Evolutionary conservation across 2,888 invertebrate species (phyloP).

Genomic region (Athalia circularis): DNA sequence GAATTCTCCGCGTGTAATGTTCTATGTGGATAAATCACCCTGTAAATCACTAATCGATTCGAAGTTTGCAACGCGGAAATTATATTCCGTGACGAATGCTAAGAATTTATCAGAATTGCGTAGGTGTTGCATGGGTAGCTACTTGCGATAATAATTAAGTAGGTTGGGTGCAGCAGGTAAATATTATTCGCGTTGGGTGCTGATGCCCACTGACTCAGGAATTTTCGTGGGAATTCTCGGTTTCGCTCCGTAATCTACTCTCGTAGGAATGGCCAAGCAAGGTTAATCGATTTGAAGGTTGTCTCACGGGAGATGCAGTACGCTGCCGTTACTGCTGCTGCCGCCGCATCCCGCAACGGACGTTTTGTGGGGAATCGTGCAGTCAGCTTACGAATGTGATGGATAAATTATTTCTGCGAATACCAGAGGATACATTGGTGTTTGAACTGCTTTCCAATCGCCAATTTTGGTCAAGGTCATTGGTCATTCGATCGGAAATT

Average conservation of each 20-base stretch:
- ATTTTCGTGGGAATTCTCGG: slow-evolving; percentile 42
- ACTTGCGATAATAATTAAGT: not conserved
- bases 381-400: no score
- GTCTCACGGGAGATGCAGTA: slow-evolving; percentile 34
- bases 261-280: slow-evolving; percentile 26
- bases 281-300: slow-evolving; percentile 43
- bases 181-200: slow-evolving; percentile 51
- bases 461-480: no score
- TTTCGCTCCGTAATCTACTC: slow-evolving; percentile 35
- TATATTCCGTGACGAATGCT: slow-evolving; percentile 33
- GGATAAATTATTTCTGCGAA: no score
- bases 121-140: not conserved
- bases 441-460: no score
- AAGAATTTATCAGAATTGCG: slow-evolving; percentile 19
- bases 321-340: not conserved
- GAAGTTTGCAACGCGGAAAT: slow-evolving; percentile 34
- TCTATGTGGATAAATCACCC: not conserved
- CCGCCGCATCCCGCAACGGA: no score
- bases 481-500: no score
- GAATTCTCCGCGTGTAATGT: not conserved
- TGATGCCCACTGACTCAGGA: slow-evolving; percentile 47
- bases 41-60: slow-evolving; percentile 38
- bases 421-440: no score
- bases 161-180: slow-evolving; percentile 40
- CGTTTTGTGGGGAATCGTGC: no score